These are phyloP conservation scores for Zaprionus vittiger DNA, from an alignment of 1,140 invertebrate species.

Conservation along the genomic window DNA sequence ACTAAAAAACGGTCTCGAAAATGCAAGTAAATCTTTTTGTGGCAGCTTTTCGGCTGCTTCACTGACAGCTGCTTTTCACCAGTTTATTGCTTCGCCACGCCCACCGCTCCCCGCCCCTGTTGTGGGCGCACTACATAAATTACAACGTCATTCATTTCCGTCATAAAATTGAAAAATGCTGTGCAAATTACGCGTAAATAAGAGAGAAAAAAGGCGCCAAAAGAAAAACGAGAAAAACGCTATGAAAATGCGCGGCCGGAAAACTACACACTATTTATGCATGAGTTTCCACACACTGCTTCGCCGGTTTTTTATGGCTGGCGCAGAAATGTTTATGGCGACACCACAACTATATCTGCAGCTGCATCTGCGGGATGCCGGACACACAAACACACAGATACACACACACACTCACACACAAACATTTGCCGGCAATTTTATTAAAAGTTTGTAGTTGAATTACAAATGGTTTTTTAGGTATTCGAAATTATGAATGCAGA, in stretches of 20 bases:
- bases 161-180: constrained; percentile 82
- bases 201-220: constrained; percentile 31
- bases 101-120: not conserved
- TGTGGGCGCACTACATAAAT: constrained; percentile 63
- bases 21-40: constrained; percentile 64
- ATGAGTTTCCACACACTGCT: constrained; percentile 1
- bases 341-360: constrained; percentile 18
- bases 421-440: not conserved
- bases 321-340: constrained; percentile 12
- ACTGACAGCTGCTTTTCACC: constrained; percentile 51
- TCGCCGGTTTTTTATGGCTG: constrained; percentile 4
- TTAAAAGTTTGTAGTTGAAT: not conserved
- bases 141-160: constrained; percentile 78
- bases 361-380: constrained; percentile 5
- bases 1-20: constrained; percentile 16
- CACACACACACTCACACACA: not conserved
- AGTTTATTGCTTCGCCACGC: constrained; percentile 42
- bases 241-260: constrained; percentile 66
- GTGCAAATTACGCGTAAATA: constrained; percentile 82
- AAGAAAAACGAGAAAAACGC: constrained; percentile 36
- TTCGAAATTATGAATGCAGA: not conserved
- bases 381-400: not conserved
- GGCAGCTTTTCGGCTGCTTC: constrained; percentile 40
- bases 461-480: not conserved
- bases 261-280: constrained; percentile 40